Percentiles rank a stretch among this genome's conserved stretches.
These are phyloP conservation scores for Mimachlamys varia DNA, from an alignment of 2,888 invertebrate species.

Conservation along the genomic window DNA sequence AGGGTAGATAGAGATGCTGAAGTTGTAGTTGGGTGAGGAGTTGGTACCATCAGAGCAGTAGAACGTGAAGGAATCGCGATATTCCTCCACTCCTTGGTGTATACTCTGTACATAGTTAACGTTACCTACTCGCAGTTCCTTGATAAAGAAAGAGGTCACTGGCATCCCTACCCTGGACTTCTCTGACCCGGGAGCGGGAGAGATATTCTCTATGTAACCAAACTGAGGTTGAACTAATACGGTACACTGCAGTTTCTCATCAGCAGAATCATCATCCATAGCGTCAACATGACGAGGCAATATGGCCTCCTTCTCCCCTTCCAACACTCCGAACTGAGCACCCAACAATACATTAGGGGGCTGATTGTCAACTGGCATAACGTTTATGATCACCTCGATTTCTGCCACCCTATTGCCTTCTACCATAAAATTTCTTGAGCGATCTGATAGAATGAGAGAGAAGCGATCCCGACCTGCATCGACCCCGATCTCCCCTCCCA, in stretches of 20 bases:
- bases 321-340: slow-evolving; percentile 71
- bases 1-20: slow-evolving; percentile 77
- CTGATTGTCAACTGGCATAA: slow-evolving; percentile 78
- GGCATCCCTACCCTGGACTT: slow-evolving; percentile 74
- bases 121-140: slow-evolving; percentile 72
- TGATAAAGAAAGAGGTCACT: slow-evolving; percentile 76
- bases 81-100: slow-evolving; percentile 79
- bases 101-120: slow-evolving; percentile 81
- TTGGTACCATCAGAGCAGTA: slow-evolving; percentile 80
- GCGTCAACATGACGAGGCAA: slow-evolving; percentile 72
- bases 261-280: slow-evolving; percentile 77
- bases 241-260: slow-evolving; percentile 76
- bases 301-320: slow-evolving; percentile 75
- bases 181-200: slow-evolving; percentile 78
- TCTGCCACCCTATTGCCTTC: slow-evolving; percentile 71
- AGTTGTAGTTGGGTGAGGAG: slow-evolving; percentile 68
- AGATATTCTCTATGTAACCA: slow-evolving; percentile 80
- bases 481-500: slow-evolving; percentile 77
- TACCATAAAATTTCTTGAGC: slow-evolving; percentile 68
- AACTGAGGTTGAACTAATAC: slow-evolving; percentile 75
- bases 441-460: slow-evolving; percentile 73
- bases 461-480: slow-evolving; percentile 72
- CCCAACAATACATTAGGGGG: slow-evolving; percentile 74
- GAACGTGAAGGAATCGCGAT: slow-evolving; percentile 75
- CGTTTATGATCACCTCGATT: slow-evolving; percentile 71